phyloP scores from a whole-genome alignment of 2,888 invertebrate species.

The Cotesia congregata region DNA sequence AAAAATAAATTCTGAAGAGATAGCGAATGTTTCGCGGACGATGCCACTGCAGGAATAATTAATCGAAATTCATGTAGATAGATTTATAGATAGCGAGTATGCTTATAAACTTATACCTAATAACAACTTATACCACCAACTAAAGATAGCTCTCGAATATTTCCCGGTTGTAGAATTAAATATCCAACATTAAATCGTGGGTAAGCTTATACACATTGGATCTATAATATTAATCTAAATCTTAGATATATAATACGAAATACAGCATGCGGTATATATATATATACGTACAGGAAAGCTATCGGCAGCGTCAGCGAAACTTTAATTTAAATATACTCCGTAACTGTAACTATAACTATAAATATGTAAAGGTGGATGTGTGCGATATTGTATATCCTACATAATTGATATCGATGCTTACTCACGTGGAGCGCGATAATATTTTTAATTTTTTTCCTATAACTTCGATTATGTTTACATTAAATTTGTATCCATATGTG shows the following conservation, averaged over 20 bases:
- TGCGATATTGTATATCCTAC: conserved; percentile 45
- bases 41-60: conserved; percentile 56
- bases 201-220: conserved; percentile 2
- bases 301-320: conserved; percentile 22
- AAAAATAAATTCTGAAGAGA: no score
- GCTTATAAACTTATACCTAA: not conserved
- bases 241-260: no score
- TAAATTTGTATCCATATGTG: not conserved
- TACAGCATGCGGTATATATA: not conserved
- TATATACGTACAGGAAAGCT: conserved; percentile 2
- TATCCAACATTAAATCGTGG: not conserved
- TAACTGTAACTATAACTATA: not conserved
- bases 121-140: not conserved
- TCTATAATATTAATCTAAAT: not conserved
- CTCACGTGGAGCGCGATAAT: conserved; percentile 48
- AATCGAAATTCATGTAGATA: conserved; percentile 57
- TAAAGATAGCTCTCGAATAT: conserved; percentile 36
- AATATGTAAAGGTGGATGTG: conserved; percentile 3
- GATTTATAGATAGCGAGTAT: not conserved
- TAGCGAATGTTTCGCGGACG: conserved; percentile 27
- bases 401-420: conserved; percentile 57
- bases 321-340: not conserved
- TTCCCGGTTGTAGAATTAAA: conserved; percentile 15
- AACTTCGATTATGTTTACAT: not conserved
- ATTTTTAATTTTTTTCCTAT: conserved; percentile 34